Percentiles rank a stretch among this genome's conserved stretches.
Evolutionary conservation across 2,113 vertebrate species (phyloP).

Genomic region (Pterocles burchelli): DNA sequence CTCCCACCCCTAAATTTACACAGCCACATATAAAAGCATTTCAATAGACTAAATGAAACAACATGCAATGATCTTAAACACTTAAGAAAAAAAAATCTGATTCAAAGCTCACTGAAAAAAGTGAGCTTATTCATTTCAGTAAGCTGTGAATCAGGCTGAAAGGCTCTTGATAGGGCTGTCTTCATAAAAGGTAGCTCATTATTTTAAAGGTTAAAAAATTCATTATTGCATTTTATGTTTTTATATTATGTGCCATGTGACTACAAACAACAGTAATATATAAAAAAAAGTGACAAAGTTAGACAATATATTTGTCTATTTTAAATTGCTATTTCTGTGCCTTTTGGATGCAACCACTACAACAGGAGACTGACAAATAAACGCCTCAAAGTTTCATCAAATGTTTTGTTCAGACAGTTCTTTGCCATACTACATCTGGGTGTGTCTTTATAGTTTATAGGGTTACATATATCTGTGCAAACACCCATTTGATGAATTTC

Average conservation of each 20-base stretch:
- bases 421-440: background rate
- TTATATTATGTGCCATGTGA: background rate
- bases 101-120: background rate
- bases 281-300: background rate
- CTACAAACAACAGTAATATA: background rate
- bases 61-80: background rate
- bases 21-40: background rate
- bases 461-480: slow-evolving; percentile 9
- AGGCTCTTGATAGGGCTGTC: background rate
- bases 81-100: background rate
- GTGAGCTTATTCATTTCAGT: background rate
- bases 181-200: background rate
- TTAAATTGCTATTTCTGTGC: background rate
- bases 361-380: background rate
- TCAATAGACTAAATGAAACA: background rate
- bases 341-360: background rate
- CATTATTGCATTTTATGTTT: background rate
- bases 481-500: slow-evolving; percentile 7
- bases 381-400: background rate
- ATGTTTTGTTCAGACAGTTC: background rate
- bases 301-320: background rate
- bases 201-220: background rate
- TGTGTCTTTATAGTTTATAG: background rate
- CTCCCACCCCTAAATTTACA: background rate
- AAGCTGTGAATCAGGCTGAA: background rate